Conservation (phyloP, 2,797 vertebrate species). For the Tachyglossus aculeatus region DNA sequence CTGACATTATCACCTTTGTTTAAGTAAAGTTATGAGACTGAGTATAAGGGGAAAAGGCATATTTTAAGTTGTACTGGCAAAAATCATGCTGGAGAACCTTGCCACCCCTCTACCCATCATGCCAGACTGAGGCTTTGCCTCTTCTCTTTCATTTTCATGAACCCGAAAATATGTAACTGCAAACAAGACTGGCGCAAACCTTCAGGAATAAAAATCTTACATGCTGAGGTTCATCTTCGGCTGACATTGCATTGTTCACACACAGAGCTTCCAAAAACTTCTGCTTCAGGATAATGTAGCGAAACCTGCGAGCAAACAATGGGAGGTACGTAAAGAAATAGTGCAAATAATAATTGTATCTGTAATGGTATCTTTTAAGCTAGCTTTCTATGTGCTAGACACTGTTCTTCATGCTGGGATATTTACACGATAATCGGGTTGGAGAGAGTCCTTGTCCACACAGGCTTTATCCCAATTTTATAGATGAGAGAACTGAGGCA, state of each 20-base stretch:
- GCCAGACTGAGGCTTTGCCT: background rate
- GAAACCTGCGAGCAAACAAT: conserved; percentile 81
- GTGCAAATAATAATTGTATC: no score
- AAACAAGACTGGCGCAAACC: conserved; percentile 58
- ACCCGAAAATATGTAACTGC: conserved; percentile 28
- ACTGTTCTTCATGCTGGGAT: no score
- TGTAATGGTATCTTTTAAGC: no score
- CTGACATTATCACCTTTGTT: background rate
- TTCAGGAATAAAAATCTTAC: conserved; percentile 78
- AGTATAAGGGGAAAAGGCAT: no score
- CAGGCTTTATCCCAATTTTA: no score
- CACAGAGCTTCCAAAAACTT: conserved; percentile 96
- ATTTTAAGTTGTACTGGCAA: background rate
- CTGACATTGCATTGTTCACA: conserved; percentile 96
- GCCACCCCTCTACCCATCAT: background rate
- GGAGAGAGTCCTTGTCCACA: no score
- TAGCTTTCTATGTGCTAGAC: no score
- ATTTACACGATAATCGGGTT: no score
- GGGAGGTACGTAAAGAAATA: conserved; percentile 9
- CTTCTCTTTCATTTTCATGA: conserved; percentile 11
- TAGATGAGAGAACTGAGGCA: no score
- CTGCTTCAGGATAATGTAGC: conserved; percentile 94
- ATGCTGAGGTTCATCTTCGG: conserved; percentile 89
- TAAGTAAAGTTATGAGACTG: no score
- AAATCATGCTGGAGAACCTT: background rate